Base-by-base conservation (phyloP, 2,797 vertebrate species). In the Urosaurus nigricauda region DNA sequence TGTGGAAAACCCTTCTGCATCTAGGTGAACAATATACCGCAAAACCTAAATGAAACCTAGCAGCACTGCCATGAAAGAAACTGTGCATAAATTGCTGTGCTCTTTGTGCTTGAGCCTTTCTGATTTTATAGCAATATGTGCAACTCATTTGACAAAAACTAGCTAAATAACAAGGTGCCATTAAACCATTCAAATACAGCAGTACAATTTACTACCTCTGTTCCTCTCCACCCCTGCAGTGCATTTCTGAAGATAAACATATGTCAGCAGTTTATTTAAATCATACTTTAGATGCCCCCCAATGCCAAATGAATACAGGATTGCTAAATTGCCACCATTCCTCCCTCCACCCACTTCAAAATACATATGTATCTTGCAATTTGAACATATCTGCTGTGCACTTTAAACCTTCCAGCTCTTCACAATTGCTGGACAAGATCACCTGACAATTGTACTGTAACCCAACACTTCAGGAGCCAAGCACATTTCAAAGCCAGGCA, bases 241-340 rank as follows among this genome's bases (percentile, higher is more conserved):
- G 9, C 32, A 83, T 77, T 68, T 37, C 53, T 51, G 58, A 89
- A 51, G 79, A 65, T 37, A 80, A 79, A 87, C 43, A 68, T 83
- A 53, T 88, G 35, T 16, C 82, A 79, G 12, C 24, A 79, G 53
- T 40, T 24, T 19, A 71, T 80, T 71, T 60, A 65, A 75, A 74
- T 37, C 32, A 26, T 73, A 47, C 21, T 43, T 47, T 47, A 79
- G 13, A 43, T 79, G 56, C 9, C 8, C 43, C 43, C n/a, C 47
- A 43, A 73, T 79, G 40, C 35, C 58, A 86, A 75, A 47, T 58
- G 35, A 88, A 65, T 32, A 13, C 9, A 21, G 40, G 24, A 26
- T 29, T 37, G 9, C 60, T 24, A 37, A 74, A 68, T 40, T 40
- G 40, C 13, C 70, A 21, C 4, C 19, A 19, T 4, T 32, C 14